phyloP scores from a whole-genome alignment of 2,797 vertebrate species.

The Urophycis tenuis region DNA sequence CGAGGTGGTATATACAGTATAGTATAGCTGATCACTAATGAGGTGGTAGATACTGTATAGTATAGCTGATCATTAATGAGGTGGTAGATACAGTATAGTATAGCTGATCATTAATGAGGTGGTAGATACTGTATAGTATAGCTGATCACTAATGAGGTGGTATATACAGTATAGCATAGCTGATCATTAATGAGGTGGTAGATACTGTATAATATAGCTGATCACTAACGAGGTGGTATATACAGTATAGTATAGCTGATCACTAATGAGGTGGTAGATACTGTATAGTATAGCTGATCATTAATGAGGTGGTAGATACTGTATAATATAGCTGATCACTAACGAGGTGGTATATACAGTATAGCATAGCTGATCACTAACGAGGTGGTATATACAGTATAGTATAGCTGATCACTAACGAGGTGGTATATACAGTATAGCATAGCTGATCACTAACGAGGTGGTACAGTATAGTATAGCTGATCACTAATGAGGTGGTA shows the following conservation, averaged over 20 bases:
- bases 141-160: no score
- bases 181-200: conserved; percentile 36
- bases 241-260: conserved; percentile 5
- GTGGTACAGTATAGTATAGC: conserved; percentile 41
- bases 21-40: conserved; percentile 6
- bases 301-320: neutral
- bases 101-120: no score
- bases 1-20: no score
- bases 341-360: no score
- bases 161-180: no score
- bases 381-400: neutral
- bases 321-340: no score
- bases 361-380: conserved; percentile 5
- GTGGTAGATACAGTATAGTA: no score
- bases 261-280: neutral
- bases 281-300: neutral
- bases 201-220: conserved; percentile 40
- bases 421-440: conserved; percentile 53
- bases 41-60: neutral
- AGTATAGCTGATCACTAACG: neutral
- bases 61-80: no score
- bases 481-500: neutral
- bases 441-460: conserved; percentile 29
- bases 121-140: no score
- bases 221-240: conserved; percentile 44